Base-by-base conservation (phyloP, 2,888 invertebrate genomes). In the Apoda limacodes region DNA sequence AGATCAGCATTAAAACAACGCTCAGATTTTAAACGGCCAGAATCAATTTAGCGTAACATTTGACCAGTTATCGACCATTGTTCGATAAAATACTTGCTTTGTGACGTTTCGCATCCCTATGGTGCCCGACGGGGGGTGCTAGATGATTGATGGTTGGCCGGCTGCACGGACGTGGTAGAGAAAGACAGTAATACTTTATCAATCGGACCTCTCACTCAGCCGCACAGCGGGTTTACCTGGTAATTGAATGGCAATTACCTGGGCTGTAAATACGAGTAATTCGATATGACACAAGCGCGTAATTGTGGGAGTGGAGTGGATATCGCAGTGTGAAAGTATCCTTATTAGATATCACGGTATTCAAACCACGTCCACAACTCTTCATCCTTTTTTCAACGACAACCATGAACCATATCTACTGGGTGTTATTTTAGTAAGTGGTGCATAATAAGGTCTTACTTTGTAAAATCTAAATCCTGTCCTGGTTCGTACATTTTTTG, bases 201-300 rank as follows among this genome's bases (percentile, higher is more conserved):
- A 42, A 35, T 53, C 39, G 43, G 46, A 29, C 37, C 46, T 67
- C 68, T 57, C 59, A 20, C 42, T 69, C 60, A 21, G 55, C 43
- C 64, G 45, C 65, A 50, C 68, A 68, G 62, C 69, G 52, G 70
- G 68, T 67, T 53, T 55, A 66, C 57, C 57, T 59, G 61, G 71
- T 80, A 81, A 81, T 81, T 81, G 81, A 81, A 81, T 75, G 81
- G 72, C 81, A 80, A 80, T 80, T 81, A 81, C 80, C 81, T 76
- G 76, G 64, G 71, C 76, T 75, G 81, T 81, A 80, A 81, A 81
- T 81, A n/a, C n/a, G n/a, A n/a, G n/a, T n/a, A n/a, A n/a, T n/a
- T n/a, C n/a, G n/a, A n/a, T n/a, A 81, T 81, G 81, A 81, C 81
- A 78, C 76, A 78, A 66, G 76, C 74, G 70, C 72, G 74, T 78